Percentiles rank a stretch among this genome's conserved stretches.
These are phyloP conservation scores for Drosophila cognata DNA, from an alignment of 2,888 invertebrate genomes.

Conservation along the genomic window DNA sequence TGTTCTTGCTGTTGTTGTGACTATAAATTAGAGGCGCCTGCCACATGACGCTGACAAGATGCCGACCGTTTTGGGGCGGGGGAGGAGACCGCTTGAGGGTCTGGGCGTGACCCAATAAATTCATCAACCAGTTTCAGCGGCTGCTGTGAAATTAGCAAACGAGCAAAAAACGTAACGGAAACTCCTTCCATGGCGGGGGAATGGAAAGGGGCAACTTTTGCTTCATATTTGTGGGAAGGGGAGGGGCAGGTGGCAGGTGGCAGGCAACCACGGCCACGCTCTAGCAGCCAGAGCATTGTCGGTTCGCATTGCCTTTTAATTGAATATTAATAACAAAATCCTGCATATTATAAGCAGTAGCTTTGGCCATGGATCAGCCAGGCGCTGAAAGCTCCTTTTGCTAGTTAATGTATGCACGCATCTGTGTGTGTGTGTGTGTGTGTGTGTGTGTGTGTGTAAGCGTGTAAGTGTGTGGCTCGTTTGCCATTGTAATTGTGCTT, in stretches of 20 bases:
- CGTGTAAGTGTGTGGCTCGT: not conserved
- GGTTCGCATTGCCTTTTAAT: constrained; percentile 58
- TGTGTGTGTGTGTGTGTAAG: constrained; percentile 1
- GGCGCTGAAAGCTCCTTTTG: constrained; percentile 8
- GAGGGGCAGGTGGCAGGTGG: not conserved
- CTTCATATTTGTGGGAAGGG: not conserved
- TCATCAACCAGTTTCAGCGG: constrained; percentile 47
- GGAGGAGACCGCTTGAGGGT: not conserved
- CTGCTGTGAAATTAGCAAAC: constrained; percentile 40
- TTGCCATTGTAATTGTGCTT: constrained; percentile 27
- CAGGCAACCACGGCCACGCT: constrained; percentile 5
- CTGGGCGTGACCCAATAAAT: constrained; percentile 56
- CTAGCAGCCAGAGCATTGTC: not conserved
- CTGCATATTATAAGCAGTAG: constrained; percentile 64
- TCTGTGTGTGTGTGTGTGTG: constrained; percentile 7
- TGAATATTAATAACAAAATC: constrained; percentile 80
- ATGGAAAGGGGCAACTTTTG: not conserved
- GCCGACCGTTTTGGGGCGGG: constrained; percentile 3
- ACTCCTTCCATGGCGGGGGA: not conserved
- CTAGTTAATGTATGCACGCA: constrained; percentile 45
- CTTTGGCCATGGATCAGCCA: constrained; percentile 29
- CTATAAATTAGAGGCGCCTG: constrained; percentile 57
- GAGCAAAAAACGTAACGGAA: not conserved
- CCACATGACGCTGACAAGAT: constrained; percentile 57
- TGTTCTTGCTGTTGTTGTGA: constrained; percentile 9